These are phyloP conservation scores for Drosophila anomelani DNA, from an alignment of 2,888 invertebrate genomes.

Conservation along the genomic window DNA sequence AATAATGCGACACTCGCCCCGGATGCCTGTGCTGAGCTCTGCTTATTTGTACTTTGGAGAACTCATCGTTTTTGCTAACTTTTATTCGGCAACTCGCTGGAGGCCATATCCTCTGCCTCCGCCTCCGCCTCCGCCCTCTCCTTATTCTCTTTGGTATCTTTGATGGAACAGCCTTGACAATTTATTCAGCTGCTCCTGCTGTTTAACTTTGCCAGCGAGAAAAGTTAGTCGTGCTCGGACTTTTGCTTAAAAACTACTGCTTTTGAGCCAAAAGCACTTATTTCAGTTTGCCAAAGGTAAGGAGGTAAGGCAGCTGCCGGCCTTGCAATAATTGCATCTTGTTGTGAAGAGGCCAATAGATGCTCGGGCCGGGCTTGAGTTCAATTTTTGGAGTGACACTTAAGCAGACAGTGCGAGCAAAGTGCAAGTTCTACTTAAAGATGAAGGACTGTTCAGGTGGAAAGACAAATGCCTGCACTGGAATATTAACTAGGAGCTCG, in stretches of 20 bases:
- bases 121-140: background rate
- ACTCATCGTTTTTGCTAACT: slow-evolving; percentile 38
- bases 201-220: slow-evolving; percentile 39
- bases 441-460: slow-evolving; percentile 32
- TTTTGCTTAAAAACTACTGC: slow-evolving; percentile 35
- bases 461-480: slow-evolving; percentile 19
- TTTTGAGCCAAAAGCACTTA: slow-evolving; percentile 36
- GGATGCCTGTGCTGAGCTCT: slow-evolving; percentile 20
- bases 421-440: slow-evolving; percentile 19
- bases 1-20: slow-evolving; percentile 16
- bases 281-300: slow-evolving; percentile 38
- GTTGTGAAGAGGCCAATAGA: slow-evolving; percentile 40
- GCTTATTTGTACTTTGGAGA: slow-evolving; percentile 34
- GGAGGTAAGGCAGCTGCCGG: slow-evolving; percentile 23
- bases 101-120: background rate
- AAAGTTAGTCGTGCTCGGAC: slow-evolving; percentile 45
- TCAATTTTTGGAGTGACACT: slow-evolving; percentile 41
- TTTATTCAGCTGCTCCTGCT: slow-evolving; percentile 39
- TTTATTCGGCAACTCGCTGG: slow-evolving; percentile 26
- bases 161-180: slow-evolving; percentile 45
- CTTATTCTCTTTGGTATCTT: slow-evolving; percentile 17
- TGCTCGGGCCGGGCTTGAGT: slow-evolving; percentile 22
- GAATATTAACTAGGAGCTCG: background rate
- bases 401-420: slow-evolving; percentile 11
- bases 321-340: slow-evolving; percentile 44